Base-by-base conservation (phyloP, 2,888 invertebrate genomes). In the Griposia aprilina region DNA sequence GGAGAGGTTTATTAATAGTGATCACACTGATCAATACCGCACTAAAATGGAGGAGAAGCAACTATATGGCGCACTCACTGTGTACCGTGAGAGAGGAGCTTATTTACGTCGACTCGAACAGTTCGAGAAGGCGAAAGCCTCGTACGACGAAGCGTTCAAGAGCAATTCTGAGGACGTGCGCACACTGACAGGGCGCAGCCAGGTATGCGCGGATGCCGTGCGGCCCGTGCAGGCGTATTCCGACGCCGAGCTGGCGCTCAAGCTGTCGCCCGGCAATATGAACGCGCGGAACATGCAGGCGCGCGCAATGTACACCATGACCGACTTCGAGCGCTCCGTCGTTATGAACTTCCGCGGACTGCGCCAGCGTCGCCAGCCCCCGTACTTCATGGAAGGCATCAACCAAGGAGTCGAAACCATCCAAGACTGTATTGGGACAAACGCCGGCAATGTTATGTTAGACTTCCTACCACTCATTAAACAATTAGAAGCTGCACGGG, bases 381-480 rank as follows among this genome's bases (percentile, higher is more conserved):
- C 95, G 0, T 97, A 97, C 85, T 97, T 97, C 84, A 93, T 89
- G 66, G 96, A 96, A 87, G 96, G 97, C n/a, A 96, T 96, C 30
- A 95, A 94, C 86, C 96, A 96, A 89, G 96, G 96, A 5, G 76
- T 94, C 2, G 96, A 97, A 90, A 97, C 97, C 11, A 95, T 97
- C 81, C 95, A 96, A 90, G 96, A 96, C 84, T 96, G 96, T 82
- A 94, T 97, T 13, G 97, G 97, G n/a, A 76, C 85, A 6, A 96
- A 96, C 74, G 95, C 96, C 2, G 97, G 97, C 2, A 93, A 90
- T 82, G 95, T 97, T 2, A 94, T 97, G 96, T 68, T 95, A 52
- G 95, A 96, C 60, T 96, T 97, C 78, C 87, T 96, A 63, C 95
- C 96, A 30, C 80, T 96, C n/a, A 97, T 97, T 36, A 96, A 94